Base-by-base conservation (phyloP, 2,113 vertebrate genomes). In the Carassius carassius region DNA sequence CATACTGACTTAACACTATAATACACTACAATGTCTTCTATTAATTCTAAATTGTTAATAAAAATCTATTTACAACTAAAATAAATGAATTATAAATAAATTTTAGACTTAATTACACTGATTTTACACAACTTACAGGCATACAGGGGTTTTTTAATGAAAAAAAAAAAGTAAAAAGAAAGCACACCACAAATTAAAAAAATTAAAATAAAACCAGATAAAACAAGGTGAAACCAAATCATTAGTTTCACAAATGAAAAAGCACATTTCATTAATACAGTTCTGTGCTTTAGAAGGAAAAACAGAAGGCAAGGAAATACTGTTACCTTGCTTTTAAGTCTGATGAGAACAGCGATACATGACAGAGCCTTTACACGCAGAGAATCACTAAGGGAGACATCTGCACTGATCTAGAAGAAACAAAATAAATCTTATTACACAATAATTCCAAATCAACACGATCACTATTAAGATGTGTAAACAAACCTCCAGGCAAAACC, bases 321-420 rank as follows among this genome's bases (percentile, higher is more conserved):
- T 37, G 32, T 86, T 88, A 95, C 94, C 91, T 94, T 97, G 91
- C 95, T 96, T 88, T 95, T 97, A 69, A 97, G 90, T 89, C 95
- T 95, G 86, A 97, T 93, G 84, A 98, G 95, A 86, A 95, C 95
- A 70, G 92, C 90, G 69, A 97, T 90, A 78, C 95, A 96, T 49
- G 94, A 96, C 12, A 97, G 93, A 7, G 95, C 92, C 62, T 96
- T 96, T 4, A 96, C 96, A 0, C 96, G 94, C 56, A 97, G 81
- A 5, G 94, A 93, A 83, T 95, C 91, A 0, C 89, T 94, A 76
- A 97, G 91, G 1, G 92, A 83, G 21, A 77, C 51, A 11, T 96
- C 94, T 44, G 91, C 88, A 62, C 95, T 94, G 82, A 97, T 94
- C 97, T 98, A 72, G 10, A 81, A 82, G 7, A 83, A 29, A 88